Evolutionary conservation across 2,888 invertebrate species (phyloP), one percentile per base, ranked within the genome.

Genomic region (Cecidostiba fungosa): DNA sequence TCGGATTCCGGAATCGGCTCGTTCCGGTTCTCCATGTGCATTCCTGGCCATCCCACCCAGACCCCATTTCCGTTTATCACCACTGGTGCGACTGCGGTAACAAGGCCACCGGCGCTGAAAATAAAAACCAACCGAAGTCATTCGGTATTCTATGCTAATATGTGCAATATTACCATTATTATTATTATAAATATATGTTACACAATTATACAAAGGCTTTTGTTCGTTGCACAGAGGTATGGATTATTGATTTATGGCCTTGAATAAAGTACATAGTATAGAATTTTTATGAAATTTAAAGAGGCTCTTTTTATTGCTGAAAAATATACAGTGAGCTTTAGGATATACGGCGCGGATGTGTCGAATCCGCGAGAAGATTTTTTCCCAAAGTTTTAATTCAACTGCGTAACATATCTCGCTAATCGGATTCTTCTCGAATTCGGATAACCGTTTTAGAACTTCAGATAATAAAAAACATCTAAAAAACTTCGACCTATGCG

Each of bases 41-140:
- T 95, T 16, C 98, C 98, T 0, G 98, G 96, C 98, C 98, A 98
- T 88, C 98, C 98, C 62, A 98, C 97, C 98, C 98, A 98, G 84
- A 97, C 95, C 70, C 98, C 98, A 89, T 95, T 95, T 79, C 97
- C 96, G 87, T 96, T 96, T 88, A 98, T 97, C 8, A 98, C 98
- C 14, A 98, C 97, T 0, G 98, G 98, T 36, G 98, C 98, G 12
- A 98, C 98, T 0, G 98, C 98, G 10, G 98, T 98, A 29, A 98
- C 98, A 89, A 98, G 94, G 82, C 98, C 98, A 85, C 98, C 98
- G 92, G 98, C 98, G 93, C 98, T 98, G 92, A 62, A 94, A 93
- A 73, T 86, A 77, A 66, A 70, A 77, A 66, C 8, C 32, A 82
- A 43, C 43, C 1, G 12, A 43, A 43, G 78, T 59, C 12, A n/a